Conservation (phyloP, 2,113 vertebrate genomes). For the Junco hyemalis region DNA sequence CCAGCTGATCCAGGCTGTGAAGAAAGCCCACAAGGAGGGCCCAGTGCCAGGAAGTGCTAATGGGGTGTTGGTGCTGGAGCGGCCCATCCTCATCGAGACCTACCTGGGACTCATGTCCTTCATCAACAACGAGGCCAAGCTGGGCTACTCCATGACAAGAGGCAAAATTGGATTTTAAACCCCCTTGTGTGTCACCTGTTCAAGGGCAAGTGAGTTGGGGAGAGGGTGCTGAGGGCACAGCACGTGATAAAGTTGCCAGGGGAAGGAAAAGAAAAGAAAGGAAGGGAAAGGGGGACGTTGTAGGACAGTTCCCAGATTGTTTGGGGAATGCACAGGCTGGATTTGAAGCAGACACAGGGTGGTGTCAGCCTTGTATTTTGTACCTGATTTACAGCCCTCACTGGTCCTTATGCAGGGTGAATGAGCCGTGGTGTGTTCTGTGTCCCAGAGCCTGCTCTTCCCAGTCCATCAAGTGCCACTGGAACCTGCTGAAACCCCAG, state of each 20-base stretch:
- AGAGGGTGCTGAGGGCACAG: neutral
- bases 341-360: neutral
- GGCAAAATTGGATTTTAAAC: constrained; percentile 93
- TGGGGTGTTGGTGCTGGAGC: constrained; percentile 87
- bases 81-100: constrained; percentile 94
- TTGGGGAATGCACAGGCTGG: neutral
- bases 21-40: constrained; percentile 88
- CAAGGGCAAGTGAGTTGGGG: neutral
- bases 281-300: neutral
- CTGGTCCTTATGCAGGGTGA: neutral
- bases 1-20: constrained; percentile 91
- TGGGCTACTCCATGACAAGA: constrained; percentile 95
- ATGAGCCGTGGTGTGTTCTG: neutral
- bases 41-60: constrained; percentile 78
- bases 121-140: constrained; percentile 96
- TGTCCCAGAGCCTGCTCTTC: neutral
- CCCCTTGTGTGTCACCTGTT: neutral
- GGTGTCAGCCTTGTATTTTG: neutral
- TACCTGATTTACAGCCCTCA: neutral
- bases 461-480: neutral
- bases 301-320: neutral
- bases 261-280: neutral
- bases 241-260: fast-evolving
- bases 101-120: constrained; percentile 96
- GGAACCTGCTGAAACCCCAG: neutral